Conservation (phyloP, 2,888 invertebrate species). For the Pachycephus smyrnensis region DNA sequence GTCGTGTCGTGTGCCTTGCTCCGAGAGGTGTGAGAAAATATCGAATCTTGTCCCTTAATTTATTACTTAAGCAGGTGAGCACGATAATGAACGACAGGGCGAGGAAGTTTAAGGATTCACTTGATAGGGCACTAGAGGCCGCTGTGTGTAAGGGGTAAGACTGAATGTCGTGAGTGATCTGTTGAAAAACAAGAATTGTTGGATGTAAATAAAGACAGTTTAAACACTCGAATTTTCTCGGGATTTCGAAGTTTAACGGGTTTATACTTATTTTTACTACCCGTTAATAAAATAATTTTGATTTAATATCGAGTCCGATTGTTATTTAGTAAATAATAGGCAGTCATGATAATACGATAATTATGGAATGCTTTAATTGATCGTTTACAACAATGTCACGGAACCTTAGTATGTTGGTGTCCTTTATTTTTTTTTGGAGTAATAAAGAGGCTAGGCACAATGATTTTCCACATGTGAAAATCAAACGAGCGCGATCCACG, state of each 20-base stretch:
- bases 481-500: not conserved
- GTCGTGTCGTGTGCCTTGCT: conserved; percentile 34
- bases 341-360: not conserved
- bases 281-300: not conserved
- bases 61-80: conserved; percentile 23
- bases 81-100: conserved; percentile 12
- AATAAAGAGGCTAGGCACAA: not conserved
- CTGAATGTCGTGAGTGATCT: conserved; percentile 41
- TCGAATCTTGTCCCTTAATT: conserved; percentile 31
- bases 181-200: conserved; percentile 45
- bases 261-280: not conserved
- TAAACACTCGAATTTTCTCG: conserved; percentile 25
- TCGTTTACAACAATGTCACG: not conserved
- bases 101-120: conserved; percentile 13
- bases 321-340: not conserved
- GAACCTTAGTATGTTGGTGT: not conserved
- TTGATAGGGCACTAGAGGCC: not conserved
- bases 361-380: not conserved
- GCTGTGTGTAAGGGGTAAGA: conserved; percentile 9
- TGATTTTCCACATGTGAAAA: not conserved
- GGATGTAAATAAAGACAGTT: conserved; percentile 55
- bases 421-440: not conserved
- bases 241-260: not conserved
- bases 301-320: not conserved
- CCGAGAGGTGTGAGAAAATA: conserved; percentile 5